phyloP scores from a whole-genome alignment of 2,888 invertebrate species.

The Griposia aprilina region DNA sequence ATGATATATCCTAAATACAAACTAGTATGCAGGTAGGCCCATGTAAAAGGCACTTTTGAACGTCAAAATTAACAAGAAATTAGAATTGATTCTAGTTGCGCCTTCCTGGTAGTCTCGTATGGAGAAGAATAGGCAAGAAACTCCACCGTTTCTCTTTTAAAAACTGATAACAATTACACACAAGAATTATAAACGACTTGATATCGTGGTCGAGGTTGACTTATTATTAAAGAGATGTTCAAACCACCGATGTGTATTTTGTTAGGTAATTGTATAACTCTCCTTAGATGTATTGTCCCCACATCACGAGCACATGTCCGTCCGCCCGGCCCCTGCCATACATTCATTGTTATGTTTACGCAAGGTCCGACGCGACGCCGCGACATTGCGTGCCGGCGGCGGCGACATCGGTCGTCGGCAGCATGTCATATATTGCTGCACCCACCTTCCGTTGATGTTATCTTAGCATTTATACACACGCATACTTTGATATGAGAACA shows the following conservation, averaged over 20 bases:
- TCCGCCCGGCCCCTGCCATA: constrained; percentile 69
- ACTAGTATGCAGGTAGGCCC: too few species aligned
- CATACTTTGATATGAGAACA: constrained; percentile 43
- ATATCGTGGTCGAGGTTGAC: constrained; percentile 6
- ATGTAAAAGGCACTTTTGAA: too few species aligned
- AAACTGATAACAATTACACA: neutral
- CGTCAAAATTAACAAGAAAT: too few species aligned
- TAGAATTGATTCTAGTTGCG: too few species aligned
- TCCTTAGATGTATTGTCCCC: constrained; percentile 53
- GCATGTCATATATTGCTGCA: constrained; percentile 73
- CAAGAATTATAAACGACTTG: constrained; percentile 2
- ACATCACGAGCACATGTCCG: constrained; percentile 61
- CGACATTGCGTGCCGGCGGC: constrained; percentile 73
- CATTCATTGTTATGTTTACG: constrained; percentile 73
- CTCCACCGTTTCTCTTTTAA: too few species aligned
- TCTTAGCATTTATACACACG: constrained; percentile 61
- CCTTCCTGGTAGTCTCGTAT: too few species aligned
- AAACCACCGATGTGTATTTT: constrained; percentile 33
- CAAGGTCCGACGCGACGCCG: constrained; percentile 71
- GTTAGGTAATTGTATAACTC: constrained; percentile 28
- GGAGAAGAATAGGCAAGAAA: too few species aligned
- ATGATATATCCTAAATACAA: too few species aligned
- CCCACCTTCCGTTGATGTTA: constrained; percentile 73
- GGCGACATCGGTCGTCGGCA: constrained; percentile 62
- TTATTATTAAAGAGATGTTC: constrained; percentile 31